Base-by-base conservation (phyloP, 1,140 invertebrate genomes). In the Andricus grossulariae region DNA sequence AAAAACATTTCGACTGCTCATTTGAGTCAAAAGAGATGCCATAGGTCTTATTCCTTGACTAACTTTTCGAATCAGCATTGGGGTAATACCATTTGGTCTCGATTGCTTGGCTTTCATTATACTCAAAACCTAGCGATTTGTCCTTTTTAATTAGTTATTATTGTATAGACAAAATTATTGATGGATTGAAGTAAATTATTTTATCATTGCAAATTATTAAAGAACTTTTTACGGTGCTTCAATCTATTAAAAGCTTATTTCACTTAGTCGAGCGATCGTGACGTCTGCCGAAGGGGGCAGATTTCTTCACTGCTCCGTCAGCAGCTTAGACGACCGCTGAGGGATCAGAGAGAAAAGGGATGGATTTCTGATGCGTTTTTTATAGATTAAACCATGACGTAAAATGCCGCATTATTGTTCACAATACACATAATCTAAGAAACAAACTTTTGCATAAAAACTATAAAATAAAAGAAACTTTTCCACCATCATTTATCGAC, bases 21-120 rank as follows among this genome's bases (percentile, higher is more conserved):
- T 85, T 75, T 83, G 78, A n/a, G 74, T 71, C 55, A 86, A 80
- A 3, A 89, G 66, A 21, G 82, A 77, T 5, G 84, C 76, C 4
- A 88, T 82, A n/a, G 89, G 88, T 39, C 78, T 78, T n/a, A 83
- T 74, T 7, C 88, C 88, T 76, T 57, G 83, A 18, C 84, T 88
- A n/a, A 90, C 84, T 83, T 89, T 89, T 25, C 82, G 82, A 71
- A 90, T 87, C 10, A 90, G 73, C 32, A 80, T 70, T 19, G 50
- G 83, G 54, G 84, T 80, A 15, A 86, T 75, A 57, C 83, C 82
- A 71, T 77, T 83, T 4, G 81, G 74, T 5, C 83, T 78, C 3
- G 89, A 82, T 78, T 92, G 91, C 52, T 87, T 88, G 25, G 84
- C 91, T 84, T 93, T 93, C 77, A 93, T 92, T 71, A 92, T 90